These are phyloP conservation scores for Mythimna lalbum DNA, from an alignment of 2,888 invertebrate species.

Conservation along the genomic window DNA sequence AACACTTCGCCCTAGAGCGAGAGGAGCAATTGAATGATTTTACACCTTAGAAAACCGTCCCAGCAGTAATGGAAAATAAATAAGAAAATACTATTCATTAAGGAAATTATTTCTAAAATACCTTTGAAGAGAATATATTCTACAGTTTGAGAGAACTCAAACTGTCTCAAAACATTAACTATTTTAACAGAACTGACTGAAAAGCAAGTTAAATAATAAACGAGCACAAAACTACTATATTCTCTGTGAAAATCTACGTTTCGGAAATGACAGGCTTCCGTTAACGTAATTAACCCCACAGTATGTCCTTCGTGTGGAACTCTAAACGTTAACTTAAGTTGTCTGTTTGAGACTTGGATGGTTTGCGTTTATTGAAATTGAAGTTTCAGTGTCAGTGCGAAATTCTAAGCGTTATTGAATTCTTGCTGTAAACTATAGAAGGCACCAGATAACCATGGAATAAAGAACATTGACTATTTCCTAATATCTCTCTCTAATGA, in stretches of 20 bases:
- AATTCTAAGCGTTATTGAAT: too few relatives aligned
- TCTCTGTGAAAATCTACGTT: neutral
- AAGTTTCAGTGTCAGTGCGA: neutral
- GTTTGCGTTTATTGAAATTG: neutral
- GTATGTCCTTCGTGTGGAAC: neutral
- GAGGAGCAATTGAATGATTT: too few relatives aligned
- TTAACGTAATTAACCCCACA: slow-evolving; percentile 3
- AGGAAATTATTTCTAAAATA: neutral
- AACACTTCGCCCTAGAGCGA: too few relatives aligned
- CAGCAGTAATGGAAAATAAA: too few relatives aligned
- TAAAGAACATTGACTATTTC: too few relatives aligned
- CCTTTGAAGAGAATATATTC: neutral
- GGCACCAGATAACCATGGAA: too few relatives aligned
- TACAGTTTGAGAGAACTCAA: neutral
- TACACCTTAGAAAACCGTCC: too few relatives aligned
- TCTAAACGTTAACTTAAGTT: neutral
- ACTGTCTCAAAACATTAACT: neutral
- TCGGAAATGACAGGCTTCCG: neutral
- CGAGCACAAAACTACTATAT: neutral
- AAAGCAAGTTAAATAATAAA: slow-evolving; percentile 4
- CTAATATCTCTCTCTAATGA: too few relatives aligned
- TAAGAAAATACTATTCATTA: too few relatives aligned
- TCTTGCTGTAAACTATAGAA: too few relatives aligned
- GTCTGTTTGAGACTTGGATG: neutral
- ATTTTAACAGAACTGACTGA: neutral